Evolutionary conservation across 2,113 vertebrate species (phyloP).

Genomic region (Rissa tridactyla): DNA sequence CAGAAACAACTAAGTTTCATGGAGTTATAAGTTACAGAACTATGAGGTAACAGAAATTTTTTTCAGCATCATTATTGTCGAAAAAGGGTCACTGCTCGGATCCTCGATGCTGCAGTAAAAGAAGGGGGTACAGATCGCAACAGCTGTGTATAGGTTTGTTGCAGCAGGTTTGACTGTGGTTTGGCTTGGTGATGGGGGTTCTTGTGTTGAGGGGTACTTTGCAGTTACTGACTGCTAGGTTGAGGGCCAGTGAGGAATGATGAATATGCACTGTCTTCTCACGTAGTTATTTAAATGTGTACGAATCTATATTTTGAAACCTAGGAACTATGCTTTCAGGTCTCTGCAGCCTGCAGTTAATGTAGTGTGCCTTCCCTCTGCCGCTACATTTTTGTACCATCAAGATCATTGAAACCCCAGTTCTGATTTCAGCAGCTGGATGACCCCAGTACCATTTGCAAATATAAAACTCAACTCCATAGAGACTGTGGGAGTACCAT

Average conservation of each 20-base stretch:
- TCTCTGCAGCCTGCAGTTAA: neutral
- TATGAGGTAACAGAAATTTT: fast-evolving
- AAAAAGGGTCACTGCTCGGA: neutral
- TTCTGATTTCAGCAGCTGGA: neutral
- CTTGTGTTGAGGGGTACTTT: neutral
- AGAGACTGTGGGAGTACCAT: neutral
- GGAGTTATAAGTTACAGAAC: neutral
- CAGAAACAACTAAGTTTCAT: neutral
- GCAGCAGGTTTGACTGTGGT: neutral
- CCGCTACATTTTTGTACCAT: neutral
- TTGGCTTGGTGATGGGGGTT: neutral
- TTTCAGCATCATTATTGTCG: fast-evolving
- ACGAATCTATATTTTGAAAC: neutral
- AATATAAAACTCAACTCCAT: neutral
- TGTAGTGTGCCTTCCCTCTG: neutral
- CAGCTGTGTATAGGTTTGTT: neutral
- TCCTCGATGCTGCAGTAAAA: neutral
- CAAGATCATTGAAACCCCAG: neutral
- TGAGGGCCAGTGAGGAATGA: neutral
- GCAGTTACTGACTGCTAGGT: neutral
- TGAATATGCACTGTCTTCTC: neutral
- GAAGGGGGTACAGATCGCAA: neutral
- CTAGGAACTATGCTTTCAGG: neutral
- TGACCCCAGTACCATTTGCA: neutral
- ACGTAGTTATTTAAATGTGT: neutral